A percentile compares a stretch with the other conserved stretches of the same genome.
Evolutionary conservation across 2,888 invertebrate genomes (phyloP).

Genomic region (Napeogenes inachia): DNA sequence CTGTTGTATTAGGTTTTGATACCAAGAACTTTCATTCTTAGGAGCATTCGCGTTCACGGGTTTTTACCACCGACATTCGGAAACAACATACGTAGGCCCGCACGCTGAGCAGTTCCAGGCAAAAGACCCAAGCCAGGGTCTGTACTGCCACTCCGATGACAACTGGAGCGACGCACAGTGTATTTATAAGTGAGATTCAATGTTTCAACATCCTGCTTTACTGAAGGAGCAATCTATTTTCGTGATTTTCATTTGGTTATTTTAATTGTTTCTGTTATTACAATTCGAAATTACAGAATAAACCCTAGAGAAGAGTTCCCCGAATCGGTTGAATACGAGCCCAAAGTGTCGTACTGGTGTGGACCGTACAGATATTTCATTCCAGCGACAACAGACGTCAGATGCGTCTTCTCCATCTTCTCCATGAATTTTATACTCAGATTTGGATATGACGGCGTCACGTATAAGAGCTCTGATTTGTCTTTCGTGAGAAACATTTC

Average conservation of each 20-base stretch:
- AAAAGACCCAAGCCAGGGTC: constrained; percentile 64
- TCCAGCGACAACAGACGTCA: constrained; percentile 67
- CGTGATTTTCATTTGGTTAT: background rate
- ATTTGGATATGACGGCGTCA: constrained; percentile 69
- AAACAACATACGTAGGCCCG: constrained; percentile 66
- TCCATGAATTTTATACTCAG: constrained; percentile 69
- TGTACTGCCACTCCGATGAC: constrained; percentile 68
- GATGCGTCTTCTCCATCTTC: constrained; percentile 71
- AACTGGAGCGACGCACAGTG: constrained; percentile 71
- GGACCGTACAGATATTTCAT: constrained; percentile 71
- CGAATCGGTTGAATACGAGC: constrained; percentile 70
- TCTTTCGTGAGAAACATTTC: constrained; percentile 54
- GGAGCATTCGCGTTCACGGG: constrained; percentile 67
- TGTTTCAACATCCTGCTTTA: background rate
- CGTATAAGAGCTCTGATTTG: constrained; percentile 66
- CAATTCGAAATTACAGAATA: constrained; percentile 43
- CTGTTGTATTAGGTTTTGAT: no score
- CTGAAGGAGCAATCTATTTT: no score
- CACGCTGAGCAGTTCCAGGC: constrained; percentile 70
- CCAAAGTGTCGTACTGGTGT: constrained; percentile 70
- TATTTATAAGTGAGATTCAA: constrained; percentile 57
- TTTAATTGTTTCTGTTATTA: background rate
- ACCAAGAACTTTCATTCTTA: constrained; percentile 26
- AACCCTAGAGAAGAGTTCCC: constrained; percentile 71
- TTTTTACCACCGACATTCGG: constrained; percentile 69